Base-by-base conservation (phyloP, 2,113 vertebrate species). In the Phoxinus phoxinus region DNA sequence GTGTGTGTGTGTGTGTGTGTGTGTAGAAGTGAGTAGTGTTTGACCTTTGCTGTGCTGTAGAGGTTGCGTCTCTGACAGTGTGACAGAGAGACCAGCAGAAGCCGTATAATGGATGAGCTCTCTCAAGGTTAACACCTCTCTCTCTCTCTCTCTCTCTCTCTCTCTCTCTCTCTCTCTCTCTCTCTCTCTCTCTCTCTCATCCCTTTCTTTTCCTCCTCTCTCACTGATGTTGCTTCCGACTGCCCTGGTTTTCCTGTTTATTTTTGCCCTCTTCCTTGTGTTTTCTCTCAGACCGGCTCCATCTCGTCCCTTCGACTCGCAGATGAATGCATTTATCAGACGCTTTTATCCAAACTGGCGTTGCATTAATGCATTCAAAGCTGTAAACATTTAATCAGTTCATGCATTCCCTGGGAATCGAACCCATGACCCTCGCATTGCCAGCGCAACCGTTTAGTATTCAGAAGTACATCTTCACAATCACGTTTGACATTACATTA, bases 81-180 rank as follows among this genome's bases (percentile, higher is more conserved):
- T 94, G 94, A 94, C 95, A 94, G 94, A 93, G 93, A 90, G 89
- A 92, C 92, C 91, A 92, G 93, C 89, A 92, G 90, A 89, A 90
- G 91, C 87, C 81, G 90, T 91, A 93, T 95, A 95, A 95, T 94
- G 92, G 94, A 95, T 95, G 94, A 93, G 92, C 93, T 91, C 92
- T 91, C 91, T 95, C 94, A 95, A 94, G 94, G 94, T 94, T 92
- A 94, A 93, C 90, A 91, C 91, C 86, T 78, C 85, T 79, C 84
- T 80, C 44, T 0, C 53, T 71, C 78, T 73, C 61, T 78, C 58
- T 58, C 65, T 67, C 83, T 44, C 88, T 86, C 88, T 90, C 88
- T 73, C 83, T 67, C 77, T n/a, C 67, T n/a, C 25, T 80, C 81
- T 25, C 32, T 84, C 90, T 92, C 89, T 65, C 83, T 44, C 88